Conservation (phyloP, 53 echinoderm and acorn worm species). For the Patiria pectinifera region DNA sequence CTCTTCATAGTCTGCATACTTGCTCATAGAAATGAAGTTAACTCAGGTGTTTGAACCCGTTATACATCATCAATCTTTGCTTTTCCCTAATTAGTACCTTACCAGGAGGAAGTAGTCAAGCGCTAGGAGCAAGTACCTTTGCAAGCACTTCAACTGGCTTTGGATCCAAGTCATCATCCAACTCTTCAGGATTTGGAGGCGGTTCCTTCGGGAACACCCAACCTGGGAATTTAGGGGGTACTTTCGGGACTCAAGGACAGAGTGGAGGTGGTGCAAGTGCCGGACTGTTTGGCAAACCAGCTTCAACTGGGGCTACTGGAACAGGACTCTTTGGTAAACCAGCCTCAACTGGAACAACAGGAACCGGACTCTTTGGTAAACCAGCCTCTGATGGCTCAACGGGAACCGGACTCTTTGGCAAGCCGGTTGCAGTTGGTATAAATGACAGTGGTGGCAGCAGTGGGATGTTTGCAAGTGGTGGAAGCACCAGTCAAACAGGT, state of each 20-base stretch:
- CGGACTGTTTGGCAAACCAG: conserved; percentile 59
- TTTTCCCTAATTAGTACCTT: conserved; percentile 2
- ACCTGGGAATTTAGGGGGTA: conserved; percentile 25
- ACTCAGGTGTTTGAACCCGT: not conserved
- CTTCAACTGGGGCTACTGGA: not conserved
- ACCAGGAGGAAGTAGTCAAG: conserved; percentile 31
- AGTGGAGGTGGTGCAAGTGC: not conserved
- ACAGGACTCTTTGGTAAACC: conserved; percentile 71
- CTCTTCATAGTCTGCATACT: too few relatives aligned
- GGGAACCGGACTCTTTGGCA: conserved; percentile 64
- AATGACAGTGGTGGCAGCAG: conserved; percentile 30
- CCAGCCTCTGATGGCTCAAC: conserved; percentile 21
- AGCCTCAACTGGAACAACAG: not conserved
- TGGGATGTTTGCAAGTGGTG: conserved; percentile 28
- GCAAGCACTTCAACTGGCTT: conserved; percentile 47
- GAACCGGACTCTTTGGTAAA: conserved; percentile 69
- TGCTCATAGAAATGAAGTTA: not conserved
- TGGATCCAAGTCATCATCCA: conserved; percentile 31
- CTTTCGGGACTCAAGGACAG: conserved; percentile 7
- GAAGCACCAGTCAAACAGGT: conserved; percentile 18
- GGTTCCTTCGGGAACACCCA: conserved; percentile 33
- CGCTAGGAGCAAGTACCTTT: conserved; percentile 63
- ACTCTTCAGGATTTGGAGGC: conserved; percentile 15
- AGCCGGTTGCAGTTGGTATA: conserved; percentile 7
- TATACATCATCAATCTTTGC: not conserved